These are phyloP conservation scores for Julus scanicus DNA, from an alignment of 2,888 invertebrate genomes.

Conservation along the genomic window DNA sequence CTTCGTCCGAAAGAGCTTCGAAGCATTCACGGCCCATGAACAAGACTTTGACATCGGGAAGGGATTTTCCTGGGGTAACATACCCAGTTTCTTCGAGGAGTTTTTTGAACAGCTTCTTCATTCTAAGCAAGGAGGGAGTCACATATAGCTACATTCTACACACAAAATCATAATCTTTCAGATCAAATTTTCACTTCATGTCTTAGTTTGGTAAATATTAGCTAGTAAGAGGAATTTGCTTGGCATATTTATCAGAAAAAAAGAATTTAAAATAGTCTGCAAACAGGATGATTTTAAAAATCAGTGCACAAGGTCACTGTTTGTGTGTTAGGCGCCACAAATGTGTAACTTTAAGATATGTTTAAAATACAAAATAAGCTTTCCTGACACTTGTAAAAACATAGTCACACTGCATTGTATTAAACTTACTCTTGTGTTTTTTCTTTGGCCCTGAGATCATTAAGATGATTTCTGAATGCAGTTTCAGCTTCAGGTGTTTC, in stretches of 20 bases:
- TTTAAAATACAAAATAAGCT: too few relatives aligned
- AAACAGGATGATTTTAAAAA: too few relatives aligned
- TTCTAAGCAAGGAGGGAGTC: constrained; percentile 70
- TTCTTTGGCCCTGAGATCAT: constrained; percentile 90
- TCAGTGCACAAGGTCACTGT: too few relatives aligned
- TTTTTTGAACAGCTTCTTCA: constrained; percentile 94
- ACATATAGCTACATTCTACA: not conserved
- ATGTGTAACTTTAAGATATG: too few relatives aligned
- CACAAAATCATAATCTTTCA: not conserved
- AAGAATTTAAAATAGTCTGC: too few relatives aligned
- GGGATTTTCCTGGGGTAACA: constrained; percentile 93
- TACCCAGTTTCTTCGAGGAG: constrained; percentile 92
- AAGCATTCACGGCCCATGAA: constrained; percentile 96
- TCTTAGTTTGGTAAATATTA: not conserved
- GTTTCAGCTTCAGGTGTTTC: constrained; percentile 92
- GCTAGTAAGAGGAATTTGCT: too few relatives aligned
- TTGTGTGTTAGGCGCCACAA: too few relatives aligned
- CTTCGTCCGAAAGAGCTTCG: constrained; percentile 88
- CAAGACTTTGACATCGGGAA: constrained; percentile 86
- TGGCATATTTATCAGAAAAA: too few relatives aligned
- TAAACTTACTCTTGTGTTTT: constrained; percentile 85
- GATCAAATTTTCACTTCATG: not conserved
- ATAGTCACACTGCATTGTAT: not conserved
- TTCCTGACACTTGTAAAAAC: too few relatives aligned
- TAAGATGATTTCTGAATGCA: constrained; percentile 90